Conservation (phyloP, 1,140 invertebrate species). For the Drosophila pseudoananassae region DNA sequence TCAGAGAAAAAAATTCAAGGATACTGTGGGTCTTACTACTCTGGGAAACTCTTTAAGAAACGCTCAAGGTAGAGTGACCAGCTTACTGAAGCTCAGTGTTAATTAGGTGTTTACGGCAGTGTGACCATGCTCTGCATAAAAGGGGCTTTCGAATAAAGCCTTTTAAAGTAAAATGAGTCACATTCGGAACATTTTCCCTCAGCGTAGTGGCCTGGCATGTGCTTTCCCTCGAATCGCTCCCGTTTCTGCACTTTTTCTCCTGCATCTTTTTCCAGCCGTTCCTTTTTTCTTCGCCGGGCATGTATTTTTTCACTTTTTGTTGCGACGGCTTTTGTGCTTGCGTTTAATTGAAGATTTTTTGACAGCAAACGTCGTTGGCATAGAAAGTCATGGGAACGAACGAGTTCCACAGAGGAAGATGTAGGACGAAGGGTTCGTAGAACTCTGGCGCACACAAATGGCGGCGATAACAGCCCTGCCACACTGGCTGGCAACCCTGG, state of each 20-base stretch:
- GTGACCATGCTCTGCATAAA: neutral
- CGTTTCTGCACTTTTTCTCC: constrained; percentile 36
- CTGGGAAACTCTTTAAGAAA: too few species aligned
- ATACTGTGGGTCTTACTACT: neutral
- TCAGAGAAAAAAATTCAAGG: neutral
- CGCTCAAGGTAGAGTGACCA: too few species aligned
- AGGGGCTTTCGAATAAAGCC: too few species aligned
- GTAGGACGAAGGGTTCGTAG: constrained; percentile 67
- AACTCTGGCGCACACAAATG: constrained; percentile 61
- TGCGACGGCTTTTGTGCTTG: constrained; percentile 77
- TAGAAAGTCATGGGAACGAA: constrained; percentile 74
- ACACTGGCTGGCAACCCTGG: constrained; percentile 15
- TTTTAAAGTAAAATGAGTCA: neutral
- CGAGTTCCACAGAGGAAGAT: constrained; percentile 18
- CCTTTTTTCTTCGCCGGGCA: constrained; percentile 17
- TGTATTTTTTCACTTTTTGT: constrained; percentile 50
- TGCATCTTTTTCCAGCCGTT: constrained; percentile 20
- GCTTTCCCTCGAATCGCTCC: constrained; percentile 42
- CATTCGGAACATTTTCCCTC: neutral
- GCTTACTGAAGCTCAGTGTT: too few species aligned
- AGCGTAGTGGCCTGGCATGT: constrained; percentile 33
- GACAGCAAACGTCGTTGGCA: constrained; percentile 77
- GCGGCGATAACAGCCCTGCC: constrained; percentile 49
- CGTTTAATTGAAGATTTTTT: constrained; percentile 81
- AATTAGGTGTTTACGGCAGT: neutral